Base-by-base conservation (phyloP, 2,797 vertebrate species). In the Triplophysa bombifrons region DNA sequence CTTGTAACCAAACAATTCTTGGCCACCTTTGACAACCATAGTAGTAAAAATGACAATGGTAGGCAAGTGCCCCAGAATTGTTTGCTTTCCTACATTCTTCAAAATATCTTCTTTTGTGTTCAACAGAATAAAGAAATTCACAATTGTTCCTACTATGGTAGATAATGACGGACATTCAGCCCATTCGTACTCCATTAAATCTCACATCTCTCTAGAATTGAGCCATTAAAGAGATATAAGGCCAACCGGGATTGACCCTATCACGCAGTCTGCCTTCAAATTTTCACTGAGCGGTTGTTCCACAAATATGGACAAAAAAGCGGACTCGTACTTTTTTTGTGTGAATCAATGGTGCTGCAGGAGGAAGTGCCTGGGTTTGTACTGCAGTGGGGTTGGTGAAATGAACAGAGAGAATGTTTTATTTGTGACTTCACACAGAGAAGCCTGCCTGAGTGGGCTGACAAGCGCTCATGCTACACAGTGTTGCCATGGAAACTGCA, bases 401-500 rank as follows among this genome's bases (percentile, higher is more conserved):
- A 83, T 67, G 71, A 74, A 72, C 76, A 75, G 72, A 73, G 85
- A 81, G 86, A 80, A 87, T 72, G 82, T 82, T 86, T 86, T 83
- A 84, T 85, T 87, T 84, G 86, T 78, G 85, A 87, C 86, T 88
- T 86, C 85, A 84, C 83, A 84, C 83, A 78, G 83, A 56, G 72
- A 83, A 85, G 82, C 84, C 85, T 63, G 85, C 82, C 84, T 92
- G 91, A 92, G 93, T 93, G 92, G 93, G 93, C 90, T 90, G 91
- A 89, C 87, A 84, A 90, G 90, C 88, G 87, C 86, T 89, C 89
- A 90, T 89, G 93, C 92, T 91, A 93, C 92, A 90, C 86, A 83
- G 82, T 27, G 91, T 93, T 89, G 86, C 93, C 90, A 93, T 93
- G 91, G 92, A 93, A 93, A 94, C 93, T 89, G 92, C 91, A 89